Evolutionary conservation across 1,140 invertebrate genomes (phyloP), one percentile per base, ranked within the genome.

Genomic region (Zaprionus taronus): DNA sequence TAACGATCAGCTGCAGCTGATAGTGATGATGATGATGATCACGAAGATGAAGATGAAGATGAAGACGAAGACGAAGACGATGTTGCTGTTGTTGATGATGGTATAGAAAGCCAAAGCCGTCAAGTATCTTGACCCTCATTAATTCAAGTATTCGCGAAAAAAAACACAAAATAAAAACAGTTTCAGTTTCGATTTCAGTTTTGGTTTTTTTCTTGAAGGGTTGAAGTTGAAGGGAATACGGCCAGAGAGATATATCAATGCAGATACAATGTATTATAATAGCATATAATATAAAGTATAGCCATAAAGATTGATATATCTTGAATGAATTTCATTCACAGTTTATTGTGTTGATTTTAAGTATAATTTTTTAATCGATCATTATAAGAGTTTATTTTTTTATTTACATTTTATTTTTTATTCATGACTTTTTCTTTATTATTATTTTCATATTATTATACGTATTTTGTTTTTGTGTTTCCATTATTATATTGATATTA

Each of bases 91-190:
- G 56, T 7, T 38, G 53, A 26, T 64, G 20, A 56, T 64, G 61
- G 47, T 71, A 55, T 73, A 80, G 78, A 87, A 87, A 82, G 80
- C 76, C 70, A 75, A 79, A 72, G 47, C 26, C 57, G 28, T 76
- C 81, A 87, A 84, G 85, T 90, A 81, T 89, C 85, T 89, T 89
- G 84, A 89, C 84, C 84, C 84, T 89, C 84, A 87, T 87, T 87
- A 89, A 87, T 83, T 87, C 81, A 81, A 84, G 81, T 79, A 77
- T 80, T 79, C 56, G 77, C 80, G 17, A 79, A 77, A 78, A 57
- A 66, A 38, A 56, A 26, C 17, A 20, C 5, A 44, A 61, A 71
- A 66, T 62, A 58, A 58, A 38, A 0, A 65, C 20, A 77, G 56
- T 83, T 76, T 71, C 55, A 34, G 57, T 71, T 76, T 70, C 55